Evolutionary conservation across 1,140 invertebrate genomes (phyloP).

Genomic region (Dolichoris vasculosae): DNA sequence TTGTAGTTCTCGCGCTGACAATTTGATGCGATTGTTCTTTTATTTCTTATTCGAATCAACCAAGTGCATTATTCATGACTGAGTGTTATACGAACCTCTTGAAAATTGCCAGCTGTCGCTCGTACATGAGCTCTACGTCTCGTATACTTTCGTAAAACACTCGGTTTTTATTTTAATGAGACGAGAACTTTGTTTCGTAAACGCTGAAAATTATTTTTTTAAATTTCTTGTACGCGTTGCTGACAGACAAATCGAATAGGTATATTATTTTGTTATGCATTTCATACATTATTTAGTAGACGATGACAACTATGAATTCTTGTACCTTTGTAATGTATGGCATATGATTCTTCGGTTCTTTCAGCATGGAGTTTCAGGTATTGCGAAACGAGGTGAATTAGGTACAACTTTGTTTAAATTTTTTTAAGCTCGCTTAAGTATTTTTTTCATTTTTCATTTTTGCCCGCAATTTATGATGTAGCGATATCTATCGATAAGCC

Average conservation of each 20-base stretch:
- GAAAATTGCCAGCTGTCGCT: conserved; percentile 37
- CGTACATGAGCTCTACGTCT: neutral
- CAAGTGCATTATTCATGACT: conserved; percentile 42
- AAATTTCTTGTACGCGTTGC: neutral
- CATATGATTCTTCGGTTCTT: neutral
- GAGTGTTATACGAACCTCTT: conserved; percentile 32
- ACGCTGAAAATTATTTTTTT: conserved; percentile 16
- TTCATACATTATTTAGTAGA: conserved; percentile 31
- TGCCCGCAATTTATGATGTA: neutral
- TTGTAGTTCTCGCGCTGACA: conserved; percentile 31
- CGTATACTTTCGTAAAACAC: conserved; percentile 20
- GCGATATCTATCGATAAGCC: neutral
- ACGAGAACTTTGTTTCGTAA: conserved; percentile 5
- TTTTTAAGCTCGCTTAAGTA: neutral
- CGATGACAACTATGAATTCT: conserved; percentile 15
- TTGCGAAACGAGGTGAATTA: neutral
- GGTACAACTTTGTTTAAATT: neutral
- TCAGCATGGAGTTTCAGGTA: neutral
- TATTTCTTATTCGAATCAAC: conserved; percentile 14
- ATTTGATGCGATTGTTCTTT: conserved; percentile 46
- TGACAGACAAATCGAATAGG: conserved; percentile 3
- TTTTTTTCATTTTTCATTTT: neutral
- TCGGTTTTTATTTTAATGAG: conserved; percentile 32
- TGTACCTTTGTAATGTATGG: neutral
- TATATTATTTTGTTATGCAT: conserved; percentile 28